A percentile compares a stretch with the other conserved stretches of the same genome.
These are phyloP conservation scores for Sylvicola cinctus DNA, from an alignment of 2,888 invertebrate genomes.

Conservation along the genomic window DNA sequence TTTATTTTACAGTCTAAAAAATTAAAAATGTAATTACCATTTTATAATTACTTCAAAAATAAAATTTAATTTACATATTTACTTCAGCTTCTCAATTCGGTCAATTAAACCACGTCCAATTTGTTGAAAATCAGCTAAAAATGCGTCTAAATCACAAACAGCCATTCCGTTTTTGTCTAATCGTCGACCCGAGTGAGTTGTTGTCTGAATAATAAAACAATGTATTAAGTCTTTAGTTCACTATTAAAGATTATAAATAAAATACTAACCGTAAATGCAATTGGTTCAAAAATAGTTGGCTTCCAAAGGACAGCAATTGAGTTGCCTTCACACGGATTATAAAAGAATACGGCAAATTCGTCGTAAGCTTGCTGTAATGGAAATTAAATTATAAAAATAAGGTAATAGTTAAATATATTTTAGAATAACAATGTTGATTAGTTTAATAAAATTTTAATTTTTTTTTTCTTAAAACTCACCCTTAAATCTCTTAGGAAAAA, in stretches of 20 bases:
- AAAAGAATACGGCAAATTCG: conserved; percentile 71
- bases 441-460: too few species aligned
- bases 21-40: too few species aligned
- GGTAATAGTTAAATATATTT: conserved; percentile 3
- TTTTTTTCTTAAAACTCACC: conserved; percentile 27
- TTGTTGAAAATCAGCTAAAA: conserved; percentile 22
- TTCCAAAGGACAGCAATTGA: conserved; percentile 73
- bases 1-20: too few species aligned
- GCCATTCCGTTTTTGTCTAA: conserved; percentile 12
- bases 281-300: conserved; percentile 36
- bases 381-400: background rate
- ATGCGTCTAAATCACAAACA: conserved; percentile 14
- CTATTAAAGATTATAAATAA: background rate
- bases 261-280: conserved; percentile 47
- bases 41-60: too few species aligned
- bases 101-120: conserved; percentile 17
- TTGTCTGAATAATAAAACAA: too few species aligned
- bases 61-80: too few species aligned
- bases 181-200: conserved; percentile 9
- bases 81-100: too few species aligned
- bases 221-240: background rate
- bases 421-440: conserved; percentile 1
- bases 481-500: conserved; percentile 51
- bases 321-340: conserved; percentile 71
- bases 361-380: conserved; percentile 42